Evolutionary conservation across 2,113 vertebrate species (phyloP).

Genomic region (Strix uralensis): DNA sequence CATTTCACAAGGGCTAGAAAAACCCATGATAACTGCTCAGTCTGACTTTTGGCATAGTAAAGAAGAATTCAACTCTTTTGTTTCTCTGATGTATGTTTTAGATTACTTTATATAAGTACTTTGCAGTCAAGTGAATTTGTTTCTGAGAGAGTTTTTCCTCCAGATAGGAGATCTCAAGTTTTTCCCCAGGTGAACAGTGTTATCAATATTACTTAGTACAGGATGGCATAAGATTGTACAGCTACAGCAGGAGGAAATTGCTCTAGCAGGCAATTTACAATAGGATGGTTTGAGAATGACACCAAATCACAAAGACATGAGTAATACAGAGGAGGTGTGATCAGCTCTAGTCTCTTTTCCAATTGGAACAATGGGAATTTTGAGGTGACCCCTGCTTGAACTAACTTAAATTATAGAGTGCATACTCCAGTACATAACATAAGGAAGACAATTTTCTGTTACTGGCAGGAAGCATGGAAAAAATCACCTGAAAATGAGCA

Average conservation of each 20-base stretch:
- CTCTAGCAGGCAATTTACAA: not conserved
- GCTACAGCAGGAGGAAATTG: slow-evolving; percentile 7
- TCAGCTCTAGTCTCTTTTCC: not conserved
- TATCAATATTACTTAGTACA: slow-evolving; percentile 13
- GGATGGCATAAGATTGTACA: not conserved
- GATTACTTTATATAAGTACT: not conserved
- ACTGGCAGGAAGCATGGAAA: not conserved
- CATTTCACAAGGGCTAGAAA: not conserved
- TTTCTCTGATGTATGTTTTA: not conserved
- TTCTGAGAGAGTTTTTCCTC: not conserved
- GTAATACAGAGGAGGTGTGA: not conserved
- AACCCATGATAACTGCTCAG: not conserved
- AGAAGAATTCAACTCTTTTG: not conserved
- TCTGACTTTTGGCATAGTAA: not conserved
- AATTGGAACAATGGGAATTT: not conserved
- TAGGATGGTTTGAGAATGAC: not conserved
- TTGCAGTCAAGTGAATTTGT: not conserved
- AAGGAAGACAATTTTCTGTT: slow-evolving; percentile 29
- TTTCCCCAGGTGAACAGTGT: not conserved
- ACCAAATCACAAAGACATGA: slow-evolving; percentile 16
- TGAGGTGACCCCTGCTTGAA: slow-evolving; percentile 1
- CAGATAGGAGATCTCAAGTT: not conserved
- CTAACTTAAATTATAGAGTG: slow-evolving; percentile 4
- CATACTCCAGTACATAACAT: not conserved
- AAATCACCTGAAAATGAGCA: slow-evolving; percentile 23